Evolutionary conservation across 2,113 vertebrate genomes (phyloP), one percentile per base, ranked within the genome.

Genomic region (Nothoprocta pentlandii): DNA sequence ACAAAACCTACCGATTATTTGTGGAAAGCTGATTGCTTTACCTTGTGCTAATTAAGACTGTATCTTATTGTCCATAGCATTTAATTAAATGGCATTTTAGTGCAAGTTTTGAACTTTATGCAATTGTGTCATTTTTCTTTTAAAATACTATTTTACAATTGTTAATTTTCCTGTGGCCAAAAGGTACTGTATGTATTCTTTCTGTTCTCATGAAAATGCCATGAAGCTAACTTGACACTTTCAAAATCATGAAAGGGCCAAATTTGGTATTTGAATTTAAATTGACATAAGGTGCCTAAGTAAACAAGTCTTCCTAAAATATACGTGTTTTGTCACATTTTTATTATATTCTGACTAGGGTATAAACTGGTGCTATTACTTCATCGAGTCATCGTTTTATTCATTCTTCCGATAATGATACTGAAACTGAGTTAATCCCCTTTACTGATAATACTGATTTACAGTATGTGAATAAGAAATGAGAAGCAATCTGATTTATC

Each of bases 401-500:
- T 85, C 1, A 1, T 53, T 63, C 51, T 70, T 78, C 78, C 56
- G 90, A 51, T 76, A 92, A 62, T 68, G 5, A 47, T 9, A 54
- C 26, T 77, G 87, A 71, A 73, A 47, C 74, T 63, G 39, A 86
- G 68, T 89, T 89, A 70, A 36, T 84, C 67, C 42, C 49, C 63
- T 85, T 12, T 69, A 59, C 75, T 56, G 16, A 26, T 54, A 15
- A 28, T 54, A 54, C 53, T 26, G 53, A 54, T 28, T 54, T 83
- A 59, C 10, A 32, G 20, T 78, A 71, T 30, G 21, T 69, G 64
- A 77, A 69, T 54, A 74, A 95, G 74, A 85, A 93, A 87, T 89
- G 51, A 76, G n/a, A 91, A 73, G 19, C 70, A 91, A 76, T 94
- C 32, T 10, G 64, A 64, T 85, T 83, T 95, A 80, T 92, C 70